Conservation (phyloP, 2,113 vertebrate species). For the Plectropomus leopardus region DNA sequence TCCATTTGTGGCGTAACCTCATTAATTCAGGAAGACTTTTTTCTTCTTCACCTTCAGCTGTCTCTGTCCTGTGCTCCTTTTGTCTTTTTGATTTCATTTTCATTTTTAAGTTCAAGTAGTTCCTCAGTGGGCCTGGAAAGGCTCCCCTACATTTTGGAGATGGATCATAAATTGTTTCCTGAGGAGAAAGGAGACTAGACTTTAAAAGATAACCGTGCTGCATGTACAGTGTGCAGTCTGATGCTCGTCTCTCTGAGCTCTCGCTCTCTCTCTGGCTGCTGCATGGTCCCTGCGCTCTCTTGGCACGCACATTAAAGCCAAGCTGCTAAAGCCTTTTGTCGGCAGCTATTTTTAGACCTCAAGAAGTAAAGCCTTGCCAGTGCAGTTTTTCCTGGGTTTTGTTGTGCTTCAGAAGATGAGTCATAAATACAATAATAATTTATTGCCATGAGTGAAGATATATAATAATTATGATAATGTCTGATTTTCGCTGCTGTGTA, state of each 20-base stretch:
- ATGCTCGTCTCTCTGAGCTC: slow-evolving; percentile 24
- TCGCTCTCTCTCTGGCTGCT: slow-evolving; percentile 41
- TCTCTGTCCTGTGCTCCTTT: background rate
- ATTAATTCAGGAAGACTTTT: slow-evolving; percentile 51
- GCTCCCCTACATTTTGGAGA: background rate
- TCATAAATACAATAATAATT: slow-evolving; percentile 12
- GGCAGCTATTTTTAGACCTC: slow-evolving; percentile 72
- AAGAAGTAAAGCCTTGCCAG: slow-evolving; percentile 52
- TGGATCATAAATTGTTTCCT: slow-evolving; percentile 27
- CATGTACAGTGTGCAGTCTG: slow-evolving; percentile 23
- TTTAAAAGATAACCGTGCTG: slow-evolving; percentile 11
- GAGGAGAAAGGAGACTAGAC: background rate
- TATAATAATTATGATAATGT: background rate
- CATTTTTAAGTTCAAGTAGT: slow-evolving; percentile 6
- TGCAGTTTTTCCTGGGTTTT: background rate
- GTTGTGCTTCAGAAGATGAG: slow-evolving; percentile 16
- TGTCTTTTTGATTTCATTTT: slow-evolving; percentile 4
- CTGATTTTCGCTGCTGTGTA: slow-evolving; percentile 14
- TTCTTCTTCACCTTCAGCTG: background rate
- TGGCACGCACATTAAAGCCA: slow-evolving; percentile 67
- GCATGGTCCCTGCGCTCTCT: slow-evolving; percentile 51
- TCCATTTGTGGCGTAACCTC: slow-evolving; percentile 3
- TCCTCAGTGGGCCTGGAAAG: slow-evolving; percentile 3
- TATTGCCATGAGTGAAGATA: background rate
- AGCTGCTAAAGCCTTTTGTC: slow-evolving; percentile 67